Evolutionary conservation across 2,113 vertebrate species (phyloP), one percentile per base, ranked within the genome.

Genomic region (Erinaceus europaeus): DNA sequence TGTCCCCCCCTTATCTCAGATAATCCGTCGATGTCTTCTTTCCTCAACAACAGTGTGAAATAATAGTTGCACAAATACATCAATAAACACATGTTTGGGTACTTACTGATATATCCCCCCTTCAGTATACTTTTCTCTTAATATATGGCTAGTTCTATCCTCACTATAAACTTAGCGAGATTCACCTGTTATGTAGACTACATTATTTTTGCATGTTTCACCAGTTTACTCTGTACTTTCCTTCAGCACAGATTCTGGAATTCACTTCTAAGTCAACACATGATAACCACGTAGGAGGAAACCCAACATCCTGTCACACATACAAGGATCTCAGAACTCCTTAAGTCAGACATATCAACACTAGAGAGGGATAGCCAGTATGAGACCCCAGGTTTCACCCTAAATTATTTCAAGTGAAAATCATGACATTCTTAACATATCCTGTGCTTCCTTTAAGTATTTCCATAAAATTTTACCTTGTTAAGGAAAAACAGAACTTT

Each of bases 391-490:
- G 55, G 4, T 3, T 76, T 20, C 7, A 15, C 85, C 85, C 34
- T 55, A 38, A n/a, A 85, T 74, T 15, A 59, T 14, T 21, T 67
- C 34, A 69, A 36, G n/a, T 86, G 55, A 86, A 92, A 90, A 90
- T 68, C 20, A 69, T 20, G 27, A 38, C 29, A 52, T 38, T 40
- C 23, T 64, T 44, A n/a, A 38, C 52, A 82, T 85, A 73, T 29
- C 38, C 5, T 46, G 5, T 61, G 20, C 9, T 72, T 65, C 21
- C 72, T 59, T 4, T 4, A 76, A 52, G 20, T 76, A n/a, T 76
- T 79, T 90, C 42, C 17, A 59, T 25, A 71, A 46, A 77, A 89
- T 44, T 69, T 81, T 34, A 73, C 65, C n/a, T 81, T 78, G 9
- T 12, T 78, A 65, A n/a, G 29, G 13, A 14, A 44, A 23, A 38